Base-by-base conservation (phyloP, 2,888 invertebrate species). In the Andrena bicolor region DNA sequence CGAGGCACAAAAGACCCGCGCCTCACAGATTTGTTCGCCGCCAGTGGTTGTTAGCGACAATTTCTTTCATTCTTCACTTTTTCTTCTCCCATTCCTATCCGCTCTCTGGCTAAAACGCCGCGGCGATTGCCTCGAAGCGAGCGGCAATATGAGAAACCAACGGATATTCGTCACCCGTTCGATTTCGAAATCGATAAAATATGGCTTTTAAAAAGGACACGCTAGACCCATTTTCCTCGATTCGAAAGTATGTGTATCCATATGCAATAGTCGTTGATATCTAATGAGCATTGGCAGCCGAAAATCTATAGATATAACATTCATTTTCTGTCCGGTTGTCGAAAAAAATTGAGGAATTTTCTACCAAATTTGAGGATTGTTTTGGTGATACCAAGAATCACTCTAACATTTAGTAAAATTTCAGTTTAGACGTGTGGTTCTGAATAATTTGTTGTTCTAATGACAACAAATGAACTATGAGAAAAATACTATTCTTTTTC, bases 41-140 rank as follows among this genome's bases (percentile, higher is more conserved):
- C 86, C 86, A 90, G 86, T 86, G 89, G 89, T 90, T 88, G 85
- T 90, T 91, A 91, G 87, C 88, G 89, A 90, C 91, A 89, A 90
- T 90, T 89, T 80, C 83, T 81, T 84, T 84, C 86, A 79, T 85
- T 87, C 82, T 72, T 80, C 75, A 69, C 78, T 80, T 77, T 90
- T 87, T 85, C 83, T 82, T 75, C 72, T 70, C 65, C 78, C 77
- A 64, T 76, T 80, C 73, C 63, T 79, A 49, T 80, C 68, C 76
- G 64, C 69, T 70, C 66, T 75, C 70, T 53, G 72, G 64, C 58
- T 48, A 23, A 63, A 70, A 58, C 51, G 58, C 68, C 49, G 70
- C 63, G 76, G 8, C 69, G 71, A 75, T 73, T 77, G 66, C 71
- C 72, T 64, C 51, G 72, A 30, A 49, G 60, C 76, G 51, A 60